phyloP scores from a whole-genome alignment of 35 echinoderm and acorn worm species.

The Ophiothrix spiculata region DNA sequence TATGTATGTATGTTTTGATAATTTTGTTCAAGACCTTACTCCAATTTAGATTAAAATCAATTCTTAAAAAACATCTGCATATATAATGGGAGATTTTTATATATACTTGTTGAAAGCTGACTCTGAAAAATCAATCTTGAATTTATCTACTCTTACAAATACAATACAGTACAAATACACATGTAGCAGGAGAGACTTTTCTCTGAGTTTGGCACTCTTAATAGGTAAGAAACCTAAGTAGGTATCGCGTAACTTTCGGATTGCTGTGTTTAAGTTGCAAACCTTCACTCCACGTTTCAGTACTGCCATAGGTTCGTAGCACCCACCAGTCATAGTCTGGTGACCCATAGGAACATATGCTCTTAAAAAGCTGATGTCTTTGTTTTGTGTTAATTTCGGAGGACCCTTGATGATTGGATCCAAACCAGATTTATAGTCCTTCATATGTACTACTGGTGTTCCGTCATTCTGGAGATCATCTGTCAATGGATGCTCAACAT shows the following conservation, averaged over 20 bases:
- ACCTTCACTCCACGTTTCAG: background rate
- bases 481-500: background rate
- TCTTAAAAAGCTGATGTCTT: background rate
- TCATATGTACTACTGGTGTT: background rate
- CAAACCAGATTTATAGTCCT: background rate
- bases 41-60: no score
- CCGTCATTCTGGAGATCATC: background rate
- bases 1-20: no score
- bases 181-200: no score
- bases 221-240: background rate
- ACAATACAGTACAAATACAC: no score
- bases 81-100: no score
- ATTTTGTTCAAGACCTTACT: no score
- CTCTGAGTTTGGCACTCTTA: no score
- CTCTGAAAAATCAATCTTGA: no score
- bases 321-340: background rate
- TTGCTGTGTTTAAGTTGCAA: background rate
- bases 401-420: background rate
- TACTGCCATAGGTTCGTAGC: background rate
- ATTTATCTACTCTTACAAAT: no score
- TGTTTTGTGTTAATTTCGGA: background rate
- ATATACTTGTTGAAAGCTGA: no score
- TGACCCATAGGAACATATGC: background rate
- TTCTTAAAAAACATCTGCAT: no score
- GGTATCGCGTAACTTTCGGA: background rate